Evolutionary conservation across 2,888 invertebrate genomes (phyloP).

Genomic region (Polyploca ridens): DNA sequence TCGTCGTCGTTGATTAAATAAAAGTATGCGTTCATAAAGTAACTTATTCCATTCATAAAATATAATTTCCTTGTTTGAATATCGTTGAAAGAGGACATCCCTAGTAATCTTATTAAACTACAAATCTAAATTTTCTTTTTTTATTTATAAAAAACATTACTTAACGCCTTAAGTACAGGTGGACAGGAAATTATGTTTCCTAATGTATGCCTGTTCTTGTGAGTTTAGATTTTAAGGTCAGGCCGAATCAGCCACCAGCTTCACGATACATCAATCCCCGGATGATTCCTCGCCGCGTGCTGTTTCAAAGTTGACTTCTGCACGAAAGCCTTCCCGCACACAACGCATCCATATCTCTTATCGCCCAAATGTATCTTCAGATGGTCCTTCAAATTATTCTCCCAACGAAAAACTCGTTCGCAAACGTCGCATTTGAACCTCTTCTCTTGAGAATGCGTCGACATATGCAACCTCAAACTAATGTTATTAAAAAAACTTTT

Average conservation of each 20-base stretch:
- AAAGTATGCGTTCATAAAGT: no score
- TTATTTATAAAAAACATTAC: no score
- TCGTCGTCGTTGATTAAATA: no score
- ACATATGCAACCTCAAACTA: conserved; percentile 45
- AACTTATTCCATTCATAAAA: no score
- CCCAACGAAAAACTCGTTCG: conserved; percentile 40
- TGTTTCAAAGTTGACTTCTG: conserved; percentile 67
- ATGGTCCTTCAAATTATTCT: conserved; percentile 48
- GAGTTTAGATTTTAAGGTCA: no score
- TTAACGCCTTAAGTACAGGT: no score
- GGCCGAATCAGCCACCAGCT: background rate
- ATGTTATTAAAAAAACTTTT: conserved; percentile 65
- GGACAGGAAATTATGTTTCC: no score
- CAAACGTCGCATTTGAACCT: conserved; percentile 44
- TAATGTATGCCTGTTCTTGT: no score
- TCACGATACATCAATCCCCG: conserved; percentile 27
- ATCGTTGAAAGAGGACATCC: no score
- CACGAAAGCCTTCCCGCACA: conserved; percentile 69
- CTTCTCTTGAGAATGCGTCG: conserved; percentile 38
- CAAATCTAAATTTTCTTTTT: no score
- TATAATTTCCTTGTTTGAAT: no score
- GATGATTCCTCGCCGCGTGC: conserved; percentile 62
- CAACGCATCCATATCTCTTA: conserved; percentile 62
- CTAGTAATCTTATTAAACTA: no score
- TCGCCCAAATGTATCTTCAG: conserved; percentile 57